phyloP scores from a whole-genome alignment of 2,888 invertebrate species.

The Antheraea assamensis region DNA sequence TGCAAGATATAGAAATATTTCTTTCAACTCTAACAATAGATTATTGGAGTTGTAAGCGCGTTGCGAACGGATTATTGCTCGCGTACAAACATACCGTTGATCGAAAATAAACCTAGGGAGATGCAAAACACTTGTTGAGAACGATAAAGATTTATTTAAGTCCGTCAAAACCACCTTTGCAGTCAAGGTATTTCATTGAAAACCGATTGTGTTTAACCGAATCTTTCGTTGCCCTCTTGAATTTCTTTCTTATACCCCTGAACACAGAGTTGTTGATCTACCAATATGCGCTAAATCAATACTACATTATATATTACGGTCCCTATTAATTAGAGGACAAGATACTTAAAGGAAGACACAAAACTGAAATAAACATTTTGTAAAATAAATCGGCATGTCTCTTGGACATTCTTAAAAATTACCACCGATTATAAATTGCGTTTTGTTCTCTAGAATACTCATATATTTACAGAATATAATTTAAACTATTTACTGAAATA shows the following conservation, averaged over 20 bases:
- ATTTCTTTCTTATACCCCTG: background rate
- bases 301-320: too few species aligned
- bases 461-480: too few species aligned
- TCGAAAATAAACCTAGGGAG: background rate
- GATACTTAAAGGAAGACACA: too few species aligned
- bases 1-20: background rate
- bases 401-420: too few species aligned
- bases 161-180: background rate
- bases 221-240: background rate
- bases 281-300: too few species aligned
- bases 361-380: too few species aligned
- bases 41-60: background rate
- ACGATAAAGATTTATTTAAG: background rate
- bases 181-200: background rate
- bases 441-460: too few species aligned
- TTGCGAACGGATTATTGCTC: background rate
- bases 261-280: too few species aligned
- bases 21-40: slow-evolving; percentile 6
- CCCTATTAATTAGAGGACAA: too few species aligned
- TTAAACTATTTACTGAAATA: too few species aligned
- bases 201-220: background rate
- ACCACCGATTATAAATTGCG: too few species aligned
- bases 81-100: background rate
- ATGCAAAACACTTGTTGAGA: background rate
- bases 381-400: too few species aligned